phyloP scores from a whole-genome alignment of 2,113 vertebrate species.

The Carollia perspicillata region DNA sequence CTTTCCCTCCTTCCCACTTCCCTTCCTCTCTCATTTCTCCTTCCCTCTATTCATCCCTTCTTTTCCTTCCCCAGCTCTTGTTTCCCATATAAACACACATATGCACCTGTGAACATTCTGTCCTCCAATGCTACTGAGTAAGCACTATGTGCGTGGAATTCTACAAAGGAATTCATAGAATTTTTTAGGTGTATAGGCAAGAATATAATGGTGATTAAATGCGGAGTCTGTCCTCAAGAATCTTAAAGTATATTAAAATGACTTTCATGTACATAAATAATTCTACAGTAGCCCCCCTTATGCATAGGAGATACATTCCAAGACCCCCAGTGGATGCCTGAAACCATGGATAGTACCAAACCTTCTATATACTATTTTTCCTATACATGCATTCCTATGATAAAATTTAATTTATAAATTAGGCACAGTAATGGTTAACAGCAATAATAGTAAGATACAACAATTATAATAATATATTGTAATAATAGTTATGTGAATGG shows the following conservation, averaged over 20 bases:
- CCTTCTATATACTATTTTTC: background rate
- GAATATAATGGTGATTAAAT: background rate
- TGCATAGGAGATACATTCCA: background rate
- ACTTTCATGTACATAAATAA: background rate
- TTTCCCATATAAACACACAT: background rate
- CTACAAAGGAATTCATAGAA: background rate
- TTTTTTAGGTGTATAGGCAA: background rate
- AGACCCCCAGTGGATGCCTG: background rate
- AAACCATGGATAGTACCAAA: background rate
- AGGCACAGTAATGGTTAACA: background rate
- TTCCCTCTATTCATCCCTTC: background rate
- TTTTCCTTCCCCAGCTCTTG: background rate
- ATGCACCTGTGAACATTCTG: background rate
- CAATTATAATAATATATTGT: background rate
- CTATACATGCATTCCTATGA: background rate
- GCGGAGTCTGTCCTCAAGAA: background rate
- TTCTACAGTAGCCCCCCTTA: background rate
- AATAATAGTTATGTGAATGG: background rate
- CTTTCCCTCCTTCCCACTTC: background rate
- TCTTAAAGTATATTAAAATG: background rate
- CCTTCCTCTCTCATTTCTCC: background rate
- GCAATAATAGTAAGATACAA: background rate
- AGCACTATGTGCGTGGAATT: background rate
- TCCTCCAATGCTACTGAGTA: background rate
- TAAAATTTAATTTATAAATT: background rate